phyloP scores from a whole-genome alignment of 2,113 vertebrate genomes.

The Macquaria ambigua region DNA sequence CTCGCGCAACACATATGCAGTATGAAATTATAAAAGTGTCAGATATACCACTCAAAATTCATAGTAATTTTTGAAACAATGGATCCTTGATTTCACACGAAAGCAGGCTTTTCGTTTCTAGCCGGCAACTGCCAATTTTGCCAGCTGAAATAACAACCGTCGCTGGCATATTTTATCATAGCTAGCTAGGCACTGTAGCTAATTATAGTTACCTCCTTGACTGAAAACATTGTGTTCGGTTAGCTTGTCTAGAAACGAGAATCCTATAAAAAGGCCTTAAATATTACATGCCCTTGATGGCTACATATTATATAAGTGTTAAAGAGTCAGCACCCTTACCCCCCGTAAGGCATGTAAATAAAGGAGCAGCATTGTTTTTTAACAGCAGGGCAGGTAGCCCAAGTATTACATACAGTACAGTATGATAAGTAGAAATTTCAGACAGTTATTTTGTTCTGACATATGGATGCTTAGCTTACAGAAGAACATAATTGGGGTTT shows the following conservation, averaged over 20 bases:
- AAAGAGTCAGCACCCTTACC: background rate
- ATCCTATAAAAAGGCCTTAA: background rate
- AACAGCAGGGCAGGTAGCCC: background rate
- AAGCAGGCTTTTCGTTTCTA: background rate
- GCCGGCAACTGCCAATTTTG: background rate
- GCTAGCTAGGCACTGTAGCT: background rate
- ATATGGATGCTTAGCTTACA: background rate
- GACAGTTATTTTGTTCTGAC: too few relatives aligned
- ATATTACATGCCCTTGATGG: too few relatives aligned
- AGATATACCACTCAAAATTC: background rate
- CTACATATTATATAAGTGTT: background rate
- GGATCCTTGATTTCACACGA: slow-evolving; percentile 4
- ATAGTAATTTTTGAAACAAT: background rate
- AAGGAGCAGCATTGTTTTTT: background rate
- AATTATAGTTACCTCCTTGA: background rate
- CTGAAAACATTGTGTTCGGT: background rate
- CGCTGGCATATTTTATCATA: background rate
- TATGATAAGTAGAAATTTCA: background rate
- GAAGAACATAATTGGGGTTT: background rate
- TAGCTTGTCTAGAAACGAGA: background rate
- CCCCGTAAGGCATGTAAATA: background rate
- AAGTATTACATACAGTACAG: background rate
- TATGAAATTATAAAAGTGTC: background rate
- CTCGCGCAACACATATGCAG: background rate
- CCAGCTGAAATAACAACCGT: background rate